Percentiles rank a stretch among this genome's conserved stretches.
Conservation (phyloP, 2,888 invertebrate genomes). For the Calephelis perditalis region DNA sequence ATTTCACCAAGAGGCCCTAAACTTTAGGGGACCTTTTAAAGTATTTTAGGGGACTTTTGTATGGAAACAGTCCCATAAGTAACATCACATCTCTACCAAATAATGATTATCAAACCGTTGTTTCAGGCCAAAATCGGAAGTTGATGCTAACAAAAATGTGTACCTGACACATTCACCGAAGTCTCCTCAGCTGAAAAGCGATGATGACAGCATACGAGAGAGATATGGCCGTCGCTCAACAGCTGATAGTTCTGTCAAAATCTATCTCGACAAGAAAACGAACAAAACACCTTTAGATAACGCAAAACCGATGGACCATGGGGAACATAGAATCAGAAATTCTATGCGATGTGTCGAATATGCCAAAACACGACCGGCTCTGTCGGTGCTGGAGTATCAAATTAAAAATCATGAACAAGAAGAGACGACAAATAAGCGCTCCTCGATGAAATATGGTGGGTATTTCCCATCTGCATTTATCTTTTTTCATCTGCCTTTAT, state of each 20-base stretch:
- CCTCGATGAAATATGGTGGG: too few relatives aligned
- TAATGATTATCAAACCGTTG: too few relatives aligned
- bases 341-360: constrained; percentile 53
- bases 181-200: constrained; percentile 27
- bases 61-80: too few relatives aligned
- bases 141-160: constrained; percentile 30
- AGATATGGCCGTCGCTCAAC: constrained; percentile 36
- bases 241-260: constrained; percentile 34
- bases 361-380: constrained; percentile 48
- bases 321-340: constrained; percentile 37
- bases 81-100: too few relatives aligned
- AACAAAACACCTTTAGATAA: constrained; percentile 62
- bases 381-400: constrained; percentile 52
- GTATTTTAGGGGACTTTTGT: too few relatives aligned
- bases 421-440: constrained; percentile 1
- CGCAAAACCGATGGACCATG: constrained; percentile 50
- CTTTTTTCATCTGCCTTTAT: too few relatives aligned
- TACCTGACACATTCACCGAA: constrained; percentile 41
- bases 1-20: too few relatives aligned
- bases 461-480: too few relatives aligned
- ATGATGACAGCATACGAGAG: constrained; percentile 34
- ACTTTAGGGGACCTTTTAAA: too few relatives aligned
- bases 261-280: constrained; percentile 49
- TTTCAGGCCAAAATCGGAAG: constrained; percentile 4
- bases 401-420: constrained; percentile 35